Evolutionary conservation across 64 coral and sea anemone genomes (phyloP).

Genomic region (Astreopora myriophthalma): DNA sequence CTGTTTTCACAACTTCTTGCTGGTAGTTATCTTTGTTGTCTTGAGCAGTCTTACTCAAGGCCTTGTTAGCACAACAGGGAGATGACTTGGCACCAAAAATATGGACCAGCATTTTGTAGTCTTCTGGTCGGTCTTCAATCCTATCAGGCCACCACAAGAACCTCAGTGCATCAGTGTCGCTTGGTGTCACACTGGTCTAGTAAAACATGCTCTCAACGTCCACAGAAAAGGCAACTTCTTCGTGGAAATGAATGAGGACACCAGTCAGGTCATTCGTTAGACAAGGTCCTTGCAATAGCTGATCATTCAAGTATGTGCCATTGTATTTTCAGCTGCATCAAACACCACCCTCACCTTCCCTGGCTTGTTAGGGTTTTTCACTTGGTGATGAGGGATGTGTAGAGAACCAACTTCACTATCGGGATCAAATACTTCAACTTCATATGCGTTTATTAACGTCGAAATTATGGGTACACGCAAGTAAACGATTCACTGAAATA

Average conservation of each 20-base stretch:
- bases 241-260: constrained; percentile 40
- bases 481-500: no score
- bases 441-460: no score
- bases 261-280: constrained; percentile 34
- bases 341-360: constrained; percentile 13
- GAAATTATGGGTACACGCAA: no score
- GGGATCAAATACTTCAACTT: no score
- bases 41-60: constrained; percentile 13
- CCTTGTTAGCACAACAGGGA: constrained; percentile 42
- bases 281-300: constrained; percentile 43
- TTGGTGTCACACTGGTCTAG: constrained; percentile 10
- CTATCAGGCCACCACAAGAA: constrained; percentile 15
- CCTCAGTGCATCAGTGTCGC: constrained; percentile 15
- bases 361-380: constrained; percentile 18
- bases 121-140: background rate
- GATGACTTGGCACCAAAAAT: constrained; percentile 37
- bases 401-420: no score
- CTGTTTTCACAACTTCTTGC: background rate
- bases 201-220: constrained; percentile 50
- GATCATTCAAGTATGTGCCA: constrained; percentile 19
- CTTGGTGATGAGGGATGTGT: constrained; percentile 25
- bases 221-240: constrained; percentile 16
- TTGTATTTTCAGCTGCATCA: constrained; percentile 1
- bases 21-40: background rate
- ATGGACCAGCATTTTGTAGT: constrained; percentile 40